Evolutionary conservation across 2,797 vertebrate genomes (phyloP), one percentile per base, ranked within the genome.

Genomic region (Discoglossus pictus): DNA sequence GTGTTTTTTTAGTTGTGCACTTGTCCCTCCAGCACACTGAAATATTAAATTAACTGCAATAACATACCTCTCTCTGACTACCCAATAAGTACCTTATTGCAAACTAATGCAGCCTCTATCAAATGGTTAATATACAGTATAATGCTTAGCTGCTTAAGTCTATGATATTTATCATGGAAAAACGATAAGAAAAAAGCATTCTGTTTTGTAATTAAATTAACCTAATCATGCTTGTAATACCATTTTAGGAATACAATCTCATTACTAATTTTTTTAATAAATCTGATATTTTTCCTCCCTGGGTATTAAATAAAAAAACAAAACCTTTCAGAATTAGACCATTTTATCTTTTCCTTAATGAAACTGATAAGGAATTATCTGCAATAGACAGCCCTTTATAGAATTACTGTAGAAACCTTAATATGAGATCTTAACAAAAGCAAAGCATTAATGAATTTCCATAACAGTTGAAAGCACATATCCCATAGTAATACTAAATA

Each of bases 381-480:
- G 31, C 51, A 71, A 55, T 17, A 44, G 36, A 10, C 10, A 11
- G 15, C 46, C 24, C 20, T 65, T 60, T 17, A n/a, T 71, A 51
- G 34, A 52, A 59, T 59, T 53, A 43, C 43, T 31, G 52, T 18
- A 38, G 18, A 58, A 63, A 71, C 64, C 59, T 42, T 27, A 56
- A 63, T 64, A 71, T 43, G 51, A 13, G 38, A 43, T 44, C 40
- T 71, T 59, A 58, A 36, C 39, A 42, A 58, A 44, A 65, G 39
- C 68, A 51, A n/a, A 21, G 53, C 68, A 59, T 71, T 51, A 38
- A 20, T 46, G 48, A 38, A 18, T 42, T 63, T 53, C 36, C 58
- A 34, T 40, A 44, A 63, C 50, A 56, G 56, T 48, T 62, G 51
- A 47, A 50, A 58, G 44, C 67, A 48, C 34, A 63, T 63, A 68